Evolutionary conservation across 2,888 invertebrate species (phyloP), one percentile per base, ranked within the genome.

Genomic region (Calliopum simillimum): DNA sequence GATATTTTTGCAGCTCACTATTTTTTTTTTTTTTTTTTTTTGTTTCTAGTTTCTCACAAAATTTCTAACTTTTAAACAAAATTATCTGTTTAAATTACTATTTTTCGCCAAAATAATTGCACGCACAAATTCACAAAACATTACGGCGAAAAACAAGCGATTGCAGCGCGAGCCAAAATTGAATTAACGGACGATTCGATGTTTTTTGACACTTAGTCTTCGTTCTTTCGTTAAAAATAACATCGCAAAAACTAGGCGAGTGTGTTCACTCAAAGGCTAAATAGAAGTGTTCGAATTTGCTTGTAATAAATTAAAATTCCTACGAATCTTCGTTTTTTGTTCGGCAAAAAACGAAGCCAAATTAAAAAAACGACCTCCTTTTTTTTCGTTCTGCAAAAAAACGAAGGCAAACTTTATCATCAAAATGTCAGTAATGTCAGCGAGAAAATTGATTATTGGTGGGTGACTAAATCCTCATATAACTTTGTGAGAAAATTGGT

Each of bases 111-210:
- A 33, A 33, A 6, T 33, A 67, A 25, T 25, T 43, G 53, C 51
- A 23, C 41, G 25, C 23, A 11, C 41, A 41, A 69, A 68, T 46
- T 25, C 11, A 12, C 23, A 68, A 61, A 53, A 53, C 55, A 2
- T n/a, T 41, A 64, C 74, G 74, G 61, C 70, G 69, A 72, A 73
- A 59, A 69, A 71, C 68, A 59, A 65, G 67, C 73, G 70, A 71
- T 71, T 70, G 71, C 73, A 67, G 69, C 68, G 72, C 66, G 55
- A 67, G 53, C 59, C 53, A 74, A 76, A 76, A 72, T 76, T 71
- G 68, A 76, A 70, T 71, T 71, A 76, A 76, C 76, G 75, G 75
- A 41, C 63, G 56, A 14, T 71, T 72, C 73, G 58, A 73, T 73
- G 72, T 73, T 75, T 62, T 67, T 58, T 67, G 66, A 67, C 66